A percentile compares a stretch with the other conserved stretches of the same genome.
These are phyloP conservation scores for Exocentrus adspersus DNA, from an alignment of 2,888 invertebrate genomes.

Conservation along the genomic window DNA sequence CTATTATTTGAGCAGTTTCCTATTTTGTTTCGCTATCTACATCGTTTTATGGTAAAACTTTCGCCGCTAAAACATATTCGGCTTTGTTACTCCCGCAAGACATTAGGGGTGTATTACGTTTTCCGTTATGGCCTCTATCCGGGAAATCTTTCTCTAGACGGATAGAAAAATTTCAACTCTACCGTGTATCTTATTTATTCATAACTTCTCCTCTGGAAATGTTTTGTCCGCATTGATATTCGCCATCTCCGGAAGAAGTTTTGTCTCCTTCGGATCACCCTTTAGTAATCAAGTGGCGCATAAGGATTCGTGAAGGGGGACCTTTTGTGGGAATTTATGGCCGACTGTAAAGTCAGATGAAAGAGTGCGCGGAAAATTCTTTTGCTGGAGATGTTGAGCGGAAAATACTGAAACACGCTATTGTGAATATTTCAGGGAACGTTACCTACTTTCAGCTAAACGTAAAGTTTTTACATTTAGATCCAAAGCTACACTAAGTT, in stretches of 20 bases:
- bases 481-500: too few species aligned
- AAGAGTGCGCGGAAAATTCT: not conserved
- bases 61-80: slow-evolving; percentile 34
- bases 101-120: slow-evolving; percentile 39
- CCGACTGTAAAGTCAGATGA: not conserved
- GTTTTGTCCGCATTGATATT: not conserved
- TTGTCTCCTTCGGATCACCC: not conserved
- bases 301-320: not conserved
- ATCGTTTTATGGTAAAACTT: slow-evolving; percentile 36
- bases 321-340: not conserved
- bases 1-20: slow-evolving; percentile 9
- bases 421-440: not conserved
- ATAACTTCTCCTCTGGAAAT: slow-evolving; percentile 10
- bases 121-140: slow-evolving; percentile 34
- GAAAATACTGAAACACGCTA: not conserved
- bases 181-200: slow-evolving; percentile 7
- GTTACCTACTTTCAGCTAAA: too few species aligned
- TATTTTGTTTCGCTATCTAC: slow-evolving; percentile 26
- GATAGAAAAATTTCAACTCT: slow-evolving; percentile 19
- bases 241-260: not conserved
- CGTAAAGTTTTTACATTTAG: too few species aligned
- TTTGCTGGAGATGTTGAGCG: not conserved
- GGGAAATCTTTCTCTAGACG: slow-evolving; percentile 20
- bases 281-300: not conserved
- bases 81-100: slow-evolving; percentile 39